Conservation (phyloP, 2,797 vertebrate genomes). For the Hephaestus fuliginosus region DNA sequence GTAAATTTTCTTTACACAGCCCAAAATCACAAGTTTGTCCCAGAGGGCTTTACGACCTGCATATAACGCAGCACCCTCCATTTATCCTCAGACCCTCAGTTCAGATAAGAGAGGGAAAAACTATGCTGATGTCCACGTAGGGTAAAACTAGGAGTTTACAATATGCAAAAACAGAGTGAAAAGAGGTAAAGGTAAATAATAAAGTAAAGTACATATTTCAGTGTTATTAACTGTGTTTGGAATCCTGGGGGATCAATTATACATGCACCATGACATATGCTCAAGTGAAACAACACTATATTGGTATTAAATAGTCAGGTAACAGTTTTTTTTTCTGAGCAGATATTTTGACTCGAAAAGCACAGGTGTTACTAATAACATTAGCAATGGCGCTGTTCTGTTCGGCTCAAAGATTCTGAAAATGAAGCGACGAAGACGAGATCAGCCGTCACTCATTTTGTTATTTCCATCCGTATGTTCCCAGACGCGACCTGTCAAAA, state of each 20-base stretch:
- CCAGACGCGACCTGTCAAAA: not conserved
- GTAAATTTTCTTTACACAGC: slow-evolving; percentile 30
- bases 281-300: slow-evolving; percentile 6
- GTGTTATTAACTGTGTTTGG: not conserved
- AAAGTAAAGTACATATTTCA: not conserved
- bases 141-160: not conserved
- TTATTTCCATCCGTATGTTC: not conserved
- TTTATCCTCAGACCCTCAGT: slow-evolving; percentile 18
- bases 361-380: not conserved
- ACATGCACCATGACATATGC: not conserved
- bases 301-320: not conserved
- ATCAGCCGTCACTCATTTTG: not conserved
- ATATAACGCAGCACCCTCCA: slow-evolving; percentile 16
- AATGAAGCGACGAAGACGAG: not conserved
- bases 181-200: not conserved
- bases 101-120: not conserved
- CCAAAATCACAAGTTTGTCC: slow-evolving; percentile 42
- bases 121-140: not conserved
- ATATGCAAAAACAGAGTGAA: not conserved
- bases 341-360: slow-evolving; percentile 12
- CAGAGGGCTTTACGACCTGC: slow-evolving; percentile 27
- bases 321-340: not conserved
- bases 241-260: no score
- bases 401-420: not conserved
- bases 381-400: not conserved